Evolutionary conservation across 1,140 invertebrate genomes (phyloP), one percentile per base, ranked within the genome.

Genomic region (Meloidogyne hapla): DNA sequence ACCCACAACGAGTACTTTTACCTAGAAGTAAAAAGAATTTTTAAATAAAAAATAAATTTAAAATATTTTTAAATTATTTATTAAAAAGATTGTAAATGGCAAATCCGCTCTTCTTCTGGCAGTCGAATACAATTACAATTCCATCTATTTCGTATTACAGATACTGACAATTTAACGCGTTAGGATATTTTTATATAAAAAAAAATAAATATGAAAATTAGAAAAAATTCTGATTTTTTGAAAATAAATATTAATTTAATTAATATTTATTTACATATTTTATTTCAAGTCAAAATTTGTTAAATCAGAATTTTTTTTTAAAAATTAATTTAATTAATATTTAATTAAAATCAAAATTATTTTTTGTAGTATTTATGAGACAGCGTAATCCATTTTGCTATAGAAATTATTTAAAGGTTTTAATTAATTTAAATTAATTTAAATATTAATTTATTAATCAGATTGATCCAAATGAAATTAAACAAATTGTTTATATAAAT

Each of bases 81-180:
- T 69, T 40, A 28, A n/a, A 56, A 45, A 70, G 75, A 42, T 25
- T 85, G 83, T 56, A 77, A 63, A 8, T 85, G 83, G 83, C 80
- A 65, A 25, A 84, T 85, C 45, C 25, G 33, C 67, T 85, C 85
- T 15, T 26, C 83, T 1, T 78, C 79, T 18, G 84, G 84, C 21
- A 74, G 74, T 61, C 71, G 84, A 10, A 80, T 85, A 26, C 42
- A 74, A 23, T 21, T 87, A 5, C 28, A 69, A 3, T 82, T 85
- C 63, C 84, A 86, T 70, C 26, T 75, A 8, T 85, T 85, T 67
- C 56, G 75, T 6, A 69, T 87, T n/a, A 66, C 77, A 25, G 77
- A 81, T 40, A 56, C 18, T 8, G 48, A 48, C 18, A 15, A 13
- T 42, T 42, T 42, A n/a, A n/a, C n/a, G 40, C 8, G 13, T 42